A percentile compares a stretch with the other conserved stretches of the same genome.
phyloP scores from a whole-genome alignment of 2,113 vertebrate genomes.

The Mirounga angustirostris region DNA sequence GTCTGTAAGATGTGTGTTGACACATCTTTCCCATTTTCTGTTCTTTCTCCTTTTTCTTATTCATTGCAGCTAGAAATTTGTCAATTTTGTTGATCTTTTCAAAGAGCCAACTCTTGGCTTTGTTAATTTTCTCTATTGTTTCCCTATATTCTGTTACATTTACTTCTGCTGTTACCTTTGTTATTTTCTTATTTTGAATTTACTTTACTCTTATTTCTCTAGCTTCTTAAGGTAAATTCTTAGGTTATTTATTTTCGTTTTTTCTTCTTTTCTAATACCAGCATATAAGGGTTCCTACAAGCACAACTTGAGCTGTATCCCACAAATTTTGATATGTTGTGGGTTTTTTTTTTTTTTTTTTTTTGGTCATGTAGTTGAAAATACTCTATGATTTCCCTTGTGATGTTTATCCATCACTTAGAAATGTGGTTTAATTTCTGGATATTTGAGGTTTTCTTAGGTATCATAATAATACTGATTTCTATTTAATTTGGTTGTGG shows the following conservation, averaged over 20 bases:
- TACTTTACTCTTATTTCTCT: not conserved
- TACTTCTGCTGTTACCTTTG: not conserved
- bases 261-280: not conserved
- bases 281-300: not conserved
- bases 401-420: not conserved
- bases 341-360: not conserved
- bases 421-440: not conserved
- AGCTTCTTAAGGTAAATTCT: not conserved
- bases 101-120: not conserved
- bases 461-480: not conserved
- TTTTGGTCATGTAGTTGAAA: not conserved
- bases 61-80: not conserved
- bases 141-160: not conserved
- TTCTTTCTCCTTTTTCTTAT: not conserved
- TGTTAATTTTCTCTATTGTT: not conserved
- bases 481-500: conserved; percentile 1
- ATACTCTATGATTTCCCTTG: not conserved
- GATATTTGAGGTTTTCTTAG: not conserved
- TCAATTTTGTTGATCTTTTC: not conserved
- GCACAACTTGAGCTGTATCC: not conserved
- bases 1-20: not conserved
- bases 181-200: not conserved
- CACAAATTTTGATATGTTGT: not conserved
- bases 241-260: not conserved
- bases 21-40: not conserved